Evolutionary conservation across 2,888 invertebrate species (phyloP).

Genomic region (Blomia tropicalis): DNA sequence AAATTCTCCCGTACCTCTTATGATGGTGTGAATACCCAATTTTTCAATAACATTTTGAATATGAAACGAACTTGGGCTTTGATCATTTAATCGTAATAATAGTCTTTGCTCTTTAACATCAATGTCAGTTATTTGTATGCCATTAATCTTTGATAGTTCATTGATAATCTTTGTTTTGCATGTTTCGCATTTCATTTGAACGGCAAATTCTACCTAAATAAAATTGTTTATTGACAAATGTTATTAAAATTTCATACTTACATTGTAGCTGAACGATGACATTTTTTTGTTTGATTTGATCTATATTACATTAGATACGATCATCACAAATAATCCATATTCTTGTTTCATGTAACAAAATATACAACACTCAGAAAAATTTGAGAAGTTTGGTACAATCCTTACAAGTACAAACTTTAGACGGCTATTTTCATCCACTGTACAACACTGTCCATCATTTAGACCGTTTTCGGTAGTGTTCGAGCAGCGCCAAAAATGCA

Average conservation of each 20-base stretch:
- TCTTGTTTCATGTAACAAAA: no score
- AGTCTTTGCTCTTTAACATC: conserved; percentile 22
- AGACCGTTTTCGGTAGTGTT: no score
- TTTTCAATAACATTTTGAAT: conserved; percentile 22
- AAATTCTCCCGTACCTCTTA: conserved; percentile 24
- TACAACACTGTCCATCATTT: no score
- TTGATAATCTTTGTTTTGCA: conserved; percentile 18
- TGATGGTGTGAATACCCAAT: conserved; percentile 21
- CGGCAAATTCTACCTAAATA: conserved; percentile 22
- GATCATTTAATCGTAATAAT: conserved; percentile 13
- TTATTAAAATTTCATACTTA: not conserved
- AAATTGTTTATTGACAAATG: not conserved
- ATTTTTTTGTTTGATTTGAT: no score
- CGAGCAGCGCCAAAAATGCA: no score
- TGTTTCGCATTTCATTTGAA: conserved; percentile 22
- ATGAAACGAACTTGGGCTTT: conserved; percentile 16
- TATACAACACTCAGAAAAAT: no score
- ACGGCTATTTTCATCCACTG: no score
- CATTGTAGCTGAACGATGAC: not conserved
- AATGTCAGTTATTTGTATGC: conserved; percentile 17
- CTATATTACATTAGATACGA: no score
- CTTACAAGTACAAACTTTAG: no score
- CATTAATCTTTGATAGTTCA: not conserved
- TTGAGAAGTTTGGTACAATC: no score
- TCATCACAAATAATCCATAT: no score